Evolutionary conservation across 2,113 vertebrate genomes (phyloP).

Genomic region (Oreotrochilus melanogaster): DNA sequence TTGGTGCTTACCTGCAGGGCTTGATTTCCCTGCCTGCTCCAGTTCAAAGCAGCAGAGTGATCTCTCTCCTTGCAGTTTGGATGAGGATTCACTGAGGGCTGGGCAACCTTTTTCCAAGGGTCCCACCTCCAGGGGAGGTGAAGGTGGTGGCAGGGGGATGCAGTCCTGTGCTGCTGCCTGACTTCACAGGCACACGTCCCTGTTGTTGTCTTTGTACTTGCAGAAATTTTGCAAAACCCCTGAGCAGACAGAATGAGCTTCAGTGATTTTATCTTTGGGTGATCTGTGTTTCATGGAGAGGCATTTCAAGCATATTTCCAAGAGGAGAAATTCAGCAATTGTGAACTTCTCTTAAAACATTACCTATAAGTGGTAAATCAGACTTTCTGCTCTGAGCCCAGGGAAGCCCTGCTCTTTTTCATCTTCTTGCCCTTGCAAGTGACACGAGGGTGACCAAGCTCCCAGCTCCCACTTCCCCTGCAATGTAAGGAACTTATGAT

Average conservation of each 20-base stretch:
- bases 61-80: not conserved
- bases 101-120: not conserved
- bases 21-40: not conserved
- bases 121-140: not conserved
- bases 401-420: not conserved
- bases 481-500: constrained; percentile 50
- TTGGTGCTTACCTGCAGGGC: not conserved
- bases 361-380: not conserved
- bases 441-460: not conserved
- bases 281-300: not conserved
- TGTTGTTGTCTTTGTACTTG: not conserved
- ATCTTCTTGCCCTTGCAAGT: not conserved
- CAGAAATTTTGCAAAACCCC: not conserved
- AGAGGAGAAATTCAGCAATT: not conserved
- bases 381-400: not conserved
- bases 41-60: not conserved
- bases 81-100: not conserved
- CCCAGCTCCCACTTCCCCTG: not conserved
- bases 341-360: not conserved
- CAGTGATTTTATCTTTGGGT: not conserved
- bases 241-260: not conserved
- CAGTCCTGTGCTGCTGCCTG: not conserved
- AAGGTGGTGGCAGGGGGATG: not conserved
- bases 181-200: not conserved
- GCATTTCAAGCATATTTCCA: not conserved